A percentile compares a stretch with the other conserved stretches of the same genome.
phyloP scores from a whole-genome alignment of 53 echinoderm and acorn worm genomes.

The Echinarachnius parma region DNA sequence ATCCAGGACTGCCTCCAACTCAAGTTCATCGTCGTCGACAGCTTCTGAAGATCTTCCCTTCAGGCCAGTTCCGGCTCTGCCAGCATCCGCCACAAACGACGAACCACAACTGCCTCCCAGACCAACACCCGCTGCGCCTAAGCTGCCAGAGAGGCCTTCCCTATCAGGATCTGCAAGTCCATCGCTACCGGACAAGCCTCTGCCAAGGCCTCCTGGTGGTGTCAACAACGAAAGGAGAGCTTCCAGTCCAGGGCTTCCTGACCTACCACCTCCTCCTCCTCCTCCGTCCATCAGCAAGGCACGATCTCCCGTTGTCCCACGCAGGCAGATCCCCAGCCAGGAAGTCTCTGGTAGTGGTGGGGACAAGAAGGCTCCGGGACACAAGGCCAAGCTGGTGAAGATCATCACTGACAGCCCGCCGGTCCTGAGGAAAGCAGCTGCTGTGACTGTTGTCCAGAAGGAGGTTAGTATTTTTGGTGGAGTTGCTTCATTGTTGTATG shows the following conservation, averaged over 20 bases:
- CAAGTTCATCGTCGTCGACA: neutral
- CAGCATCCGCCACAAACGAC: neutral
- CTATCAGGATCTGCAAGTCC: neutral
- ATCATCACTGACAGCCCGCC: slow-evolving; percentile 25
- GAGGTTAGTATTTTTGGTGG: slow-evolving; percentile 5
- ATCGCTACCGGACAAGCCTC: neutral
- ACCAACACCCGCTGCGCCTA: neutral
- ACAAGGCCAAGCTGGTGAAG: slow-evolving; percentile 35
- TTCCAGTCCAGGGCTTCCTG: slow-evolving; percentile 34
- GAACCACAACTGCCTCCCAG: slow-evolving; percentile 28
- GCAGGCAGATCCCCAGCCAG: neutral
- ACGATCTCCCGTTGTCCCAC: slow-evolving; percentile 7
- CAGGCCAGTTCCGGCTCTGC: slow-evolving; percentile 13
- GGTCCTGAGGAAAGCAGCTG: slow-evolving; percentile 27
- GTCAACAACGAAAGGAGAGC: slow-evolving; percentile 7
- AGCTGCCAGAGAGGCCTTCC: slow-evolving; percentile 11
- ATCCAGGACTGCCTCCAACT: slow-evolving; percentile 17
- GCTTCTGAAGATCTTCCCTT: neutral
- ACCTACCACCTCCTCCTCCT: slow-evolving; percentile 31
- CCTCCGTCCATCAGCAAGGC: neutral
- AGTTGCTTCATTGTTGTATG: too few relatives aligned
- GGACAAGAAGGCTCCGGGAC: neutral
- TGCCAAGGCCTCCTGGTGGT: neutral
- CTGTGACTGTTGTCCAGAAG: slow-evolving; percentile 13
- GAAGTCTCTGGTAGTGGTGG: neutral